Conservation (phyloP, 2,797 vertebrate species). For the Psittacula derbiana region DNA sequence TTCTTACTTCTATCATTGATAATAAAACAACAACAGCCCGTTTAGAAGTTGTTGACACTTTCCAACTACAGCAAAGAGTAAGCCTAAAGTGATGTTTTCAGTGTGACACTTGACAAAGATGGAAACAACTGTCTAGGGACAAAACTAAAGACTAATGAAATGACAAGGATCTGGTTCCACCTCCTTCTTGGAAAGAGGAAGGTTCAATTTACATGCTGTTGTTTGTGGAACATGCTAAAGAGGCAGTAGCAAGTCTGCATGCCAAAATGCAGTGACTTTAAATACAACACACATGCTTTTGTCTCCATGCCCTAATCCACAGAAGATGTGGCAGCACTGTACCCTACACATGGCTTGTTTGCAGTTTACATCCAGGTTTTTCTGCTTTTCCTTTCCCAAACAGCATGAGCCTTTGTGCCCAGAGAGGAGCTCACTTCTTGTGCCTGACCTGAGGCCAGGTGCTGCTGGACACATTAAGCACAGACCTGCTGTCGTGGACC, state of each 20-base stretch:
- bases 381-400: not conserved
- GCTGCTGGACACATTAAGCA: rapidly evolving
- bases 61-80: not conserved
- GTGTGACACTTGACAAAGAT: not conserved
- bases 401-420: too few relatives aligned
- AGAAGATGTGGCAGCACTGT: rapidly evolving
- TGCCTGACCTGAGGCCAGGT: not conserved
- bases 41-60: not conserved
- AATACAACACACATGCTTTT: not conserved
- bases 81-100: not conserved
- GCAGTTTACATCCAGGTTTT: not conserved
- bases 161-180: rapidly evolving
- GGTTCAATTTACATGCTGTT: not conserved
- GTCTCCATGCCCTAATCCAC: not conserved
- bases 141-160: not conserved
- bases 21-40: not conserved
- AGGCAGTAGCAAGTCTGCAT: not conserved
- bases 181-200: not conserved
- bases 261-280: not conserved
- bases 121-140: not conserved
- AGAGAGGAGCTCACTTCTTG: not conserved
- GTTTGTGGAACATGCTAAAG: not conserved
- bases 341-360: not conserved
- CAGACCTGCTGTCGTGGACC: rapidly evolving
- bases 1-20: not conserved